Percentiles rank a stretch among this genome's conserved stretches.
These are phyloP conservation scores for Poeciliopsis turneri DNA, from an alignment of 2,797 vertebrate genomes.

Conservation along the genomic window DNA sequence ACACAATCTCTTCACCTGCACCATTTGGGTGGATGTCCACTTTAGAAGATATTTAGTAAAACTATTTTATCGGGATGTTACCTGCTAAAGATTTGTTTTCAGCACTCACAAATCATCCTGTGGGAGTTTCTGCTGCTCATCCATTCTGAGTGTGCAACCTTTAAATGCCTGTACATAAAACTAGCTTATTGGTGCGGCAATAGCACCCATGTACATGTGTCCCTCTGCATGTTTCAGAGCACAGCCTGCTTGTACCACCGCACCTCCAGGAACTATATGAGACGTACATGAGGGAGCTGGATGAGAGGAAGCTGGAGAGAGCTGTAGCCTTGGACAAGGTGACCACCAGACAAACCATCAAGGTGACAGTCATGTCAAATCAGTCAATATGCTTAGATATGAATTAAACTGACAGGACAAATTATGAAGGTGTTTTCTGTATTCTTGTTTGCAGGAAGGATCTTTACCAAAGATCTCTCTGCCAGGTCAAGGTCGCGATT, in stretches of 20 bases:
- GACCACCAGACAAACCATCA: conserved; percentile 78
- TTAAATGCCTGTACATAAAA: too few species aligned
- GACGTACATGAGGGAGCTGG: conserved; percentile 84
- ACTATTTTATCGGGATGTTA: background rate
- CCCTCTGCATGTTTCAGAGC: conserved; percentile 74
- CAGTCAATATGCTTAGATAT: background rate
- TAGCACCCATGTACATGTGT: background rate
- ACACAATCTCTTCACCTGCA: background rate
- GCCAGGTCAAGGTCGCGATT: conserved; percentile 70
- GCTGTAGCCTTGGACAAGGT: conserved; percentile 82
- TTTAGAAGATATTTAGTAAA: background rate
- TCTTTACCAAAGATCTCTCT: conserved; percentile 83
- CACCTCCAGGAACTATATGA: conserved; percentile 88
- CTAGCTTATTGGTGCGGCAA: too few species aligned
- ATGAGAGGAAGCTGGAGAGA: conserved; percentile 84
- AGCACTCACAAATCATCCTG: background rate
- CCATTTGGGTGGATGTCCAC: background rate
- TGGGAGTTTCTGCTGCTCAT: background rate
- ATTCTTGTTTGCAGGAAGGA: conserved; percentile 76
- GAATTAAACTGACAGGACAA: background rate
- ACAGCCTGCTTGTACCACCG: conserved; percentile 83
- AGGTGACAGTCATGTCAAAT: conserved; percentile 71
- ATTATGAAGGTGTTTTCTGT: background rate
- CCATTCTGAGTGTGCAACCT: background rate
- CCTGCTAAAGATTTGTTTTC: background rate